Evolutionary conservation across 2,888 invertebrate species (phyloP), one percentile per base, ranked within the genome.

Genomic region (Tipula lateralis): DNA sequence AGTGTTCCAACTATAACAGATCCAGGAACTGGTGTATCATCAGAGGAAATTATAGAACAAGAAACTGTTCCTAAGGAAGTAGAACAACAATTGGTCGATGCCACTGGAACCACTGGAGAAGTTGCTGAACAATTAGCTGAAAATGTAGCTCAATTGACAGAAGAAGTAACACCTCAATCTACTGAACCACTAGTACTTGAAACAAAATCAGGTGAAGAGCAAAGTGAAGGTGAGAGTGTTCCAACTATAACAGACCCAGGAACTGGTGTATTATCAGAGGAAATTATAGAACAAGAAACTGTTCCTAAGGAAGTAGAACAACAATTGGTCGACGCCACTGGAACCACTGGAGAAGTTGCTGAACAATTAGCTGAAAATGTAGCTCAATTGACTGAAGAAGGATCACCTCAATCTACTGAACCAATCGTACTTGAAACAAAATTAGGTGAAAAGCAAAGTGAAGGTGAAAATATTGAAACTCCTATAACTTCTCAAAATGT

Each of bases 141-240:
- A 85, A 88, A 0, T 88, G 39, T n/a, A 0, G 2, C 39, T 44
- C 39, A 44, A 44, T n/a, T 44, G 12, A 2, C 1, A n/a, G 88
- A 85, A 84, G 16, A 0, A 39, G 7, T 29, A 12, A n/a, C 29
- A 1, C 12, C 19, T 83, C 29, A 87, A 9, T n/a, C n/a, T 44
- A 13, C 39, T n/a, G 39, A 44, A 13, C 3, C 2, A 44, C 4
- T n/a, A n/a, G 1, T 44, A 4, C 39, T 16, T 4, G 32, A 9
- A 44, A 44, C 39, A 44, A 44, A 44, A 12, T 5, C n/a, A n/a
- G 24, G 50, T 39, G 39, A 39, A 3, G 19, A 19, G 7, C 7
- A 24, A 50, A 19, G 5, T 3, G 39, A 9, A 13, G 39, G n/a
- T 13, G 39, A 39, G 2, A 39, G 39, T 39, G 13, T 39, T 39